Conservation (phyloP, 64 coral and sea anemone genomes). For the Anthopleura sola region DNA sequence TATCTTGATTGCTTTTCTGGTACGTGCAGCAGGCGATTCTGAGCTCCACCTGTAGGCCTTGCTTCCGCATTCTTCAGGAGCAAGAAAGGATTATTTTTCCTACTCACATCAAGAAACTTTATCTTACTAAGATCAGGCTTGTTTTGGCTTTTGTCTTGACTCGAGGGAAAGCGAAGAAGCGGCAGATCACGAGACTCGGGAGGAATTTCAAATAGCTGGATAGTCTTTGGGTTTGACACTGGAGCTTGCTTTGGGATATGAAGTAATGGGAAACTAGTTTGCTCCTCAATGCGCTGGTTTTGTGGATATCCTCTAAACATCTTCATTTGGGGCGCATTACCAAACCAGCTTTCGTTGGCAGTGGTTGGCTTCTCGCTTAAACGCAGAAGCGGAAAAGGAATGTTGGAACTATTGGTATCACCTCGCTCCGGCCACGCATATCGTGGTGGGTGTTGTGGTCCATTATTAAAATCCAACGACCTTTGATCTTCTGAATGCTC, state of each 20-base stretch:
- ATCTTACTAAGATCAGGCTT: conserved; percentile 52
- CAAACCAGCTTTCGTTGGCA: too few species aligned
- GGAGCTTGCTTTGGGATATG: conserved; percentile 19
- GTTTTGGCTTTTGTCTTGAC: conserved; percentile 6
- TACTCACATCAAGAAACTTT: conserved; percentile 34
- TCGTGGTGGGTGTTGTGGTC: neutral
- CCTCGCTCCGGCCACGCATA: neutral
- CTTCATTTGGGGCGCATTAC: neutral
- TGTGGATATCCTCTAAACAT: conserved; percentile 8
- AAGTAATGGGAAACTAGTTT: conserved; percentile 33
- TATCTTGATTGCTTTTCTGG: conserved; percentile 20
- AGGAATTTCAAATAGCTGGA: conserved; percentile 38
- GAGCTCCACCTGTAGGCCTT: neutral
- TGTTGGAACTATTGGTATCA: neutral
- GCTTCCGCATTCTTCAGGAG: neutral
- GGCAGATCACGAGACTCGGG: neutral
- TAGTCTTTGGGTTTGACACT: neutral
- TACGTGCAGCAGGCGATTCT: neutral
- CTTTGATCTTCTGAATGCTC: neutral
- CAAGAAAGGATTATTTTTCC: neutral
- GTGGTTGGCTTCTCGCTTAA: neutral
- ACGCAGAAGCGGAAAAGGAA: conserved; percentile 5
- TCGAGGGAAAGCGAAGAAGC: conserved; percentile 30
- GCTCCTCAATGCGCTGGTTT: neutral
- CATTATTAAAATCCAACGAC: neutral